Conservation (phyloP, 2,888 invertebrate genomes). For the Panopea generosa region DNA sequence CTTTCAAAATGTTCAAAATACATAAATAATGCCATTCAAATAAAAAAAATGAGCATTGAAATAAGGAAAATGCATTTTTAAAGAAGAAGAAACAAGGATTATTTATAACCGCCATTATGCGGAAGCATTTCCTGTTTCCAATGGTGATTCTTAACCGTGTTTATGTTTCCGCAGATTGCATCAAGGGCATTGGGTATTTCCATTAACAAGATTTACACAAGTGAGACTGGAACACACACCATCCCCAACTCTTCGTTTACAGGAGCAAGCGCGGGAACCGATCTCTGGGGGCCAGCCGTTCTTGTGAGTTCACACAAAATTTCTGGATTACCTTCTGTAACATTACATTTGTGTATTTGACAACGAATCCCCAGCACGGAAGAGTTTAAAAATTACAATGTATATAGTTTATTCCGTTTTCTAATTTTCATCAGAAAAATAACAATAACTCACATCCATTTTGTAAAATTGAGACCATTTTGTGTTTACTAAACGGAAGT, state of each 20-base stretch:
- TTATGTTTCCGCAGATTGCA: conserved; percentile 60
- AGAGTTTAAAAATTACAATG: neutral
- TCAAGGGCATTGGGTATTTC: conserved; percentile 70
- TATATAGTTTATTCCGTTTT: neutral
- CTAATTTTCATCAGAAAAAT: neutral
- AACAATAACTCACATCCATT: too few relatives aligned
- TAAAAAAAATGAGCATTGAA: too few relatives aligned
- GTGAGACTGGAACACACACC: conserved; percentile 70
- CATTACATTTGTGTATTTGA: neutral
- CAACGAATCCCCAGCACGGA: neutral
- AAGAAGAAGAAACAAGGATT: too few relatives aligned
- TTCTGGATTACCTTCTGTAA: neutral
- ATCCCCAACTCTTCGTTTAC: conserved; percentile 70
- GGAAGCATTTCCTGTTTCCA: too few relatives aligned
- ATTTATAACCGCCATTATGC: too few relatives aligned
- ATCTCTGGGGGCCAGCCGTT: conserved; percentile 73
- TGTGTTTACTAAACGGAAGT: too few relatives aligned
- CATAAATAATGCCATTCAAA: too few relatives aligned
- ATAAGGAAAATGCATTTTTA: too few relatives aligned
- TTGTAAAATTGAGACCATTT: too few relatives aligned
- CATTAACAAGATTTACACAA: conserved; percentile 68
- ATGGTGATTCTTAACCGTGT: too few relatives aligned
- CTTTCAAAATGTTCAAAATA: too few relatives aligned
- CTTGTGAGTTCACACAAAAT: conserved; percentile 62
- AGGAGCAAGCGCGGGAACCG: conserved; percentile 72